Percentiles rank a stretch among this genome's conserved stretches.
These are phyloP conservation scores for Antrozous pallidus DNA, from an alignment of 2,797 vertebrate genomes.

Conservation along the genomic window DNA sequence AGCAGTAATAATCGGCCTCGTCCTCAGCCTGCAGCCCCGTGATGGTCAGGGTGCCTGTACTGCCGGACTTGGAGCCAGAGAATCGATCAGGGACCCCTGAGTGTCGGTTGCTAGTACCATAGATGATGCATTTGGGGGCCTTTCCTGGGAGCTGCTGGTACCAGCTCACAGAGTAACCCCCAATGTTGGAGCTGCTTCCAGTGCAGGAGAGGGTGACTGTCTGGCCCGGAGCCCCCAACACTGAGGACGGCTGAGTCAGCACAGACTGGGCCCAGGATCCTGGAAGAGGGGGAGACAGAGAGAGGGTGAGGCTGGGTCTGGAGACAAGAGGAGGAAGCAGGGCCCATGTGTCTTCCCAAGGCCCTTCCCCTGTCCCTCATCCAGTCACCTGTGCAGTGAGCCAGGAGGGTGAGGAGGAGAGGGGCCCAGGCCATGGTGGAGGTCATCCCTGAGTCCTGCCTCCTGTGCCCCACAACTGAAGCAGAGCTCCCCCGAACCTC, in stretches of 20 bases:
- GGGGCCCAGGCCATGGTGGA: neutral
- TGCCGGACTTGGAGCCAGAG: neutral
- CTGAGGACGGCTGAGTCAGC: no score
- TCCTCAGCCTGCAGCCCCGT: no score
- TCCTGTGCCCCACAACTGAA: neutral
- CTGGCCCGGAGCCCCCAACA: no score
- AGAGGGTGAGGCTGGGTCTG: neutral
- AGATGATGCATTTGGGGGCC: neutral
- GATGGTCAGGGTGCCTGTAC: no score
- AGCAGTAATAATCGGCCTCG: no score
- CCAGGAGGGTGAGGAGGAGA: neutral
- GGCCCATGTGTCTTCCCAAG: no score
- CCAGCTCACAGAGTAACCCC: fast-evolving
- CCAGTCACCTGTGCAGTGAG: neutral
- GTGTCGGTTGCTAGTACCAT: fast-evolving
- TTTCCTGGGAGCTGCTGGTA: no score
- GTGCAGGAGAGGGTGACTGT: no score
- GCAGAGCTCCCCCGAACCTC: neutral
- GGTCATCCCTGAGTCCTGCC: neutral
- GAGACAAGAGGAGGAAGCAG: neutral
- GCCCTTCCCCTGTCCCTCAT: fast-evolving
- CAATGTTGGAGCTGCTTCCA: no score
- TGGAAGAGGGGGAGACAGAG: neutral
- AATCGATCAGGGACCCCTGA: fast-evolving
- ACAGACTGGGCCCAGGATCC: neutral